Evolutionary conservation across 2,888 invertebrate genomes (phyloP), one percentile per base, ranked within the genome.

Genomic region (Drosophila austrosaltans): DNA sequence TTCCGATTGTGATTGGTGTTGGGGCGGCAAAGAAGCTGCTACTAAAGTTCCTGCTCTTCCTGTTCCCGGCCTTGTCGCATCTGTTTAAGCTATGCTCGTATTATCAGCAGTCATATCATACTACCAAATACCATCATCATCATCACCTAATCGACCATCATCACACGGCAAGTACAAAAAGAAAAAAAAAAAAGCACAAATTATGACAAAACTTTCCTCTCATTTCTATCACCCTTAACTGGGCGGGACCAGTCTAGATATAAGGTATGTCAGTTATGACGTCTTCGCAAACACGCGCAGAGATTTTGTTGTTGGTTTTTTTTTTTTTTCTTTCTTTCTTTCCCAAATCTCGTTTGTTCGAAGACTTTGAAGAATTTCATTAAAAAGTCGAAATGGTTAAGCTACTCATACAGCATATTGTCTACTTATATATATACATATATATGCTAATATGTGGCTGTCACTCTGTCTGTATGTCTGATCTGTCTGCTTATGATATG

Each of bases 21-120:
- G 95, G 96, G 0, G 95, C 97, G 0, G 97, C 97, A 2, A 97
- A 97, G 93, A 97, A 97, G 91, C 93, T 97, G 82, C 94, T 97
- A 87, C 93, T 97, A 53, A 97, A 97, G 90, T 93, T 97, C 62
- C 92, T 97, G 12, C 93, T 97, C 25, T 97, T 97, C 93, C 89
- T 97, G 44, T 96, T 97, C 92, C 97, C 97, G 0, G 96, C 96
- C 0, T 92, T 97, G 72, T 95, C 96, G 65, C 96, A 97, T 90
- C 94, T 97, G 72, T 97, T 97, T 93, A 97, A 97, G 91, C 93
- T 97, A 16, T 97, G 97, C 91, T 96, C 96, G 4, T 96, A 96
- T 93, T 97, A 96, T 87, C 96, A 96, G 78, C 94, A 95, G 81
- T 94, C 94, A 75, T 95, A 94, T 85, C 95, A 96, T 81, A 94